These are phyloP conservation scores for Orchesellides sinensis DNA, from an alignment of 2,888 invertebrate species.

Conservation along the genomic window DNA sequence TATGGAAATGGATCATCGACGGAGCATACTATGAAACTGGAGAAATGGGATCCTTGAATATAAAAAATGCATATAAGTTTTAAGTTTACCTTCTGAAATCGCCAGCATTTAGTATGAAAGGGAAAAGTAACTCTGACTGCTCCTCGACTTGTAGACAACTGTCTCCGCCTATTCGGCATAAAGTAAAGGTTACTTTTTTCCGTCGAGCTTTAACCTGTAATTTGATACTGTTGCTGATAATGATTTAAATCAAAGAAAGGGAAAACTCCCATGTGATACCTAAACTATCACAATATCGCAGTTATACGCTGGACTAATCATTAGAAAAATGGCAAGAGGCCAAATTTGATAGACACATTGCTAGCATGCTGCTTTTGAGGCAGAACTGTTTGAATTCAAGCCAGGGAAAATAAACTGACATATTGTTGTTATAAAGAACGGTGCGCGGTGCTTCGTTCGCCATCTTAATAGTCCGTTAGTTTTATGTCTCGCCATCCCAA, in stretches of 20 bases:
- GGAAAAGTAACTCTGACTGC: neutral
- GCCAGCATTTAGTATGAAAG: neutral
- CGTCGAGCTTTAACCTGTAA: neutral
- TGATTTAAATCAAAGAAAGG: neutral
- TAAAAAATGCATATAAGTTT: neutral
- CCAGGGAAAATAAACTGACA: neutral
- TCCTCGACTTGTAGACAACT: constrained; percentile 34
- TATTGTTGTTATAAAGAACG: neutral
- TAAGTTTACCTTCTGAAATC: neutral
- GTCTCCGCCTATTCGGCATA: constrained; percentile 44
- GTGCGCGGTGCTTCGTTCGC: neutral
- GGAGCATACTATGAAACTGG: constrained; percentile 12
- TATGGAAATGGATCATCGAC: constrained; percentile 34
- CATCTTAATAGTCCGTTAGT: no score
- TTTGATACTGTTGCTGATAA: constrained; percentile 24
- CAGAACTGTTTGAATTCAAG: neutral
- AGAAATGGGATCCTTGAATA: neutral
- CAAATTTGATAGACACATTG: no score
- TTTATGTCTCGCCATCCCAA: no score
- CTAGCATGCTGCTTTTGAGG: neutral
- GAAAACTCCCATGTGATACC: neutral
- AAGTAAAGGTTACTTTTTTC: constrained; percentile 14
- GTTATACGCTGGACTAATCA: constrained; percentile 6
- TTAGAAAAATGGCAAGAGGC: constrained; percentile 15
- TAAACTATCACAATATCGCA: neutral